A percentile compares a stretch with the other conserved stretches of the same genome.
Conservation (phyloP, 2,888 invertebrate species). For the Xylocampa areola region DNA sequence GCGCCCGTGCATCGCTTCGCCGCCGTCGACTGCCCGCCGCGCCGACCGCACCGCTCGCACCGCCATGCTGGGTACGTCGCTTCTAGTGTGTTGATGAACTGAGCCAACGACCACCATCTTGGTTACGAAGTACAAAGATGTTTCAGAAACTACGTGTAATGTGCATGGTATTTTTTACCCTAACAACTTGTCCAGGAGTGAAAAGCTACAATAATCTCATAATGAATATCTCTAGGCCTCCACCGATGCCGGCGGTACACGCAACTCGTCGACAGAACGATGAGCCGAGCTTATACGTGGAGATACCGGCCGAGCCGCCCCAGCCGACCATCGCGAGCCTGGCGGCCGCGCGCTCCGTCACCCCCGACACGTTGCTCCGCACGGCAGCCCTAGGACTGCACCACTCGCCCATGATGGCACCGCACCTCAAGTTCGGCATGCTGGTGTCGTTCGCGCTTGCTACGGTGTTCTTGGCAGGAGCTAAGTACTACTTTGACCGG, state of each 20-base stretch:
- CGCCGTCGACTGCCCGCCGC: constrained; percentile 89
- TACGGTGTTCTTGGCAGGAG: constrained; percentile 92
- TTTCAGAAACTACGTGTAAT: too few relatives aligned
- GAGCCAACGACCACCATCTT: background rate
- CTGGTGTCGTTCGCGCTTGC: constrained; percentile 93
- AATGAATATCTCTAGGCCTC: constrained; percentile 61
- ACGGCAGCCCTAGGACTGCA: constrained; percentile 85
- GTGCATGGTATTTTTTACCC: too few relatives aligned
- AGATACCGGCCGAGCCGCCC: constrained; percentile 79
- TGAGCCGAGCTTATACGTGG: constrained; percentile 84
- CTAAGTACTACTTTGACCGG: constrained; percentile 93
- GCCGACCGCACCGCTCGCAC: constrained; percentile 79
- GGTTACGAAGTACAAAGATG: too few relatives aligned
- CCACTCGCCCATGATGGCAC: constrained; percentile 86
- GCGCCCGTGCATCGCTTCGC: constrained; percentile 93
- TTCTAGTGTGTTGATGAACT: background rate
- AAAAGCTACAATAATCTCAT: constrained; percentile 3
- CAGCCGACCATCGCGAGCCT: constrained; percentile 84
- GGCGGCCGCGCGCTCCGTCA: constrained; percentile 84
- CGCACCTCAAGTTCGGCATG: constrained; percentile 92
- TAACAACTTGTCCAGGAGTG: background rate
- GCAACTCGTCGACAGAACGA: constrained; percentile 74
- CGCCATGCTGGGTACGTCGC: constrained; percentile 72
- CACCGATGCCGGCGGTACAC: constrained; percentile 77
- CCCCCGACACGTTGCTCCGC: constrained; percentile 83